These are phyloP conservation scores for Petrophora chlorosata DNA, from an alignment of 2,888 invertebrate genomes.

Conservation along the genomic window DNA sequence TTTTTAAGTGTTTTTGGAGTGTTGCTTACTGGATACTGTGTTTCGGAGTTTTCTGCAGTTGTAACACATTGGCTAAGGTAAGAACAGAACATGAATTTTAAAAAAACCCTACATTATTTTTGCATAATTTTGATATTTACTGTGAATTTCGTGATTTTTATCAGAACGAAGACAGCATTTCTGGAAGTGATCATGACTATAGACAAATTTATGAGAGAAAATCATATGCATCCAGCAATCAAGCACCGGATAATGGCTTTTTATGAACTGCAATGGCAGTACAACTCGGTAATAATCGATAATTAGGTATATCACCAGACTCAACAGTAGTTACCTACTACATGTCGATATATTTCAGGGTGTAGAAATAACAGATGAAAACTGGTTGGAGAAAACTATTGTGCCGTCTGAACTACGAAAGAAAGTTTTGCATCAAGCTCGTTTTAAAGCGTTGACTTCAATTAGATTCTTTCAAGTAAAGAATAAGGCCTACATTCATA, in stretches of 20 bases:
- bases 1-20: slow-evolving; percentile 78
- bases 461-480: slow-evolving; percentile 77
- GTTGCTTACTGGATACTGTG: slow-evolving; percentile 74
- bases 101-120: background rate
- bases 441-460: slow-evolving; percentile 73
- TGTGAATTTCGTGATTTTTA: slow-evolving; percentile 17
- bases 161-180: slow-evolving; percentile 75
- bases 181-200: slow-evolving; percentile 76
- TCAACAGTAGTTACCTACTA: too few species aligned
- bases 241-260: slow-evolving; percentile 76
- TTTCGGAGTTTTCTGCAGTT: slow-evolving; percentile 78
- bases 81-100: background rate
- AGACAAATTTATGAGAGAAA: slow-evolving; percentile 77
- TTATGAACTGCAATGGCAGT: slow-evolving; percentile 81
- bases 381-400: slow-evolving; percentile 72
- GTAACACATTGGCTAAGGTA: slow-evolving; percentile 77
- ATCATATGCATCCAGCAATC: slow-evolving; percentile 74
- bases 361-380: slow-evolving; percentile 73
- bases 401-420: slow-evolving; percentile 71
- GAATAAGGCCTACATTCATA: slow-evolving; percentile 78
- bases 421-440: slow-evolving; percentile 76
- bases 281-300: slow-evolving; percentile 76
- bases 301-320: too few species aligned
- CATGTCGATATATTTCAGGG: slow-evolving; percentile 59
- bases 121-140: too few species aligned